Evolutionary conservation across 1,140 invertebrate species (phyloP).

Genomic region (Akabosia matsudoensis): DNA sequence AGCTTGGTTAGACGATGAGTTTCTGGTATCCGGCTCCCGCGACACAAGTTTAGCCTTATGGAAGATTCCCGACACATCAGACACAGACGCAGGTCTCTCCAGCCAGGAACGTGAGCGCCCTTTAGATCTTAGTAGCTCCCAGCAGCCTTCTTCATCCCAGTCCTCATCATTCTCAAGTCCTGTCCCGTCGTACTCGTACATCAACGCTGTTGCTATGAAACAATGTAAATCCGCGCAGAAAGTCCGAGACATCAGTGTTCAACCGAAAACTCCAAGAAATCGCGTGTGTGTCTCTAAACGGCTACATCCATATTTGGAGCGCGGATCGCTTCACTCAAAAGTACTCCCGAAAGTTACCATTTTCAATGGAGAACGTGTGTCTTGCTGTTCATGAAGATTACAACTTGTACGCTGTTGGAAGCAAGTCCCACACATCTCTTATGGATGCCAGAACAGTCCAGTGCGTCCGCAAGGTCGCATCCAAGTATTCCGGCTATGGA

Average conservation of each 20-base stretch:
- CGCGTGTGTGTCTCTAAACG: constrained; percentile 86
- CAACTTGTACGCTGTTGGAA: constrained; percentile 86
- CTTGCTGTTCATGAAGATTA: constrained; percentile 74
- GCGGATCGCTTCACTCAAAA: constrained; percentile 77
- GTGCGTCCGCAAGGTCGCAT: constrained; percentile 64
- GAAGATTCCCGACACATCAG: constrained; percentile 50
- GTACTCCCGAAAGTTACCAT: constrained; percentile 78
- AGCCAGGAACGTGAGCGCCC: background rate
- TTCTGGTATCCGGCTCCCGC: constrained; percentile 86
- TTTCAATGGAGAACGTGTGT: constrained; percentile 87
- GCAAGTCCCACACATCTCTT: constrained; percentile 84
- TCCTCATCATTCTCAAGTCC: constrained; percentile 27
- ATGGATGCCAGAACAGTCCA: constrained; percentile 83
- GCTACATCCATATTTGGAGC: constrained; percentile 85
- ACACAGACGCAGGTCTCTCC: background rate
- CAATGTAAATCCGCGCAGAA: constrained; percentile 73
- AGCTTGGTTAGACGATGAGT: constrained; percentile 94
- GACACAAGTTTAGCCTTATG: constrained; percentile 66
- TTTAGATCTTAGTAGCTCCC: constrained; percentile 17
- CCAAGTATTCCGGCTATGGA: constrained; percentile 63
- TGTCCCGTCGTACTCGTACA: constrained; percentile 52
- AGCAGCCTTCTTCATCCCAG: background rate
- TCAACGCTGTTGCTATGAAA: constrained; percentile 69
- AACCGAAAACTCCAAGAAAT: constrained; percentile 82
- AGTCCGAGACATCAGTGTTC: constrained; percentile 81